These are phyloP conservation scores for Dynastes maya DNA, from an alignment of 2,888 invertebrate species.

Conservation along the genomic window DNA sequence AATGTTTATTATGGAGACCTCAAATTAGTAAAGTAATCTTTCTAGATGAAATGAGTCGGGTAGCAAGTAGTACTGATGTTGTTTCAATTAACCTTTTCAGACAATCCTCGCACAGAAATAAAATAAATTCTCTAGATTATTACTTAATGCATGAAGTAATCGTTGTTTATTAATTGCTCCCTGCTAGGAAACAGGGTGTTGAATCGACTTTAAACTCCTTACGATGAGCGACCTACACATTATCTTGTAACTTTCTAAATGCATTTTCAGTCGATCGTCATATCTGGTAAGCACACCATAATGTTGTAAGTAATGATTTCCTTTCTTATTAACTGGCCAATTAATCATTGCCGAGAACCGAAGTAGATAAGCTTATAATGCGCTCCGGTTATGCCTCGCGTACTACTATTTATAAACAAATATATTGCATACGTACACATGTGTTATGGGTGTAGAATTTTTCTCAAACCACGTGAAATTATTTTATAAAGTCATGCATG, in stretches of 20 bases:
- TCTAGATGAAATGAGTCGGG: no score
- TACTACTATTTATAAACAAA: constrained; percentile 14
- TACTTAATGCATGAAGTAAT: no score
- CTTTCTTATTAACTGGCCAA: constrained; percentile 1
- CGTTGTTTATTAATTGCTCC: no score
- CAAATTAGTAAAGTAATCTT: no score
- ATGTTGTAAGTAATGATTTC: constrained; percentile 1
- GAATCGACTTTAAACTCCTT: no score
- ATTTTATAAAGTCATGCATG: constrained; percentile 15
- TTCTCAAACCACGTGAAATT: background rate
- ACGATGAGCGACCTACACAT: background rate
- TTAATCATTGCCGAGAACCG: background rate
- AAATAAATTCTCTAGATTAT: no score
- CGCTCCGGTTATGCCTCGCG: background rate
- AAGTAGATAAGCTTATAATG: background rate
- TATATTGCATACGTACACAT: constrained; percentile 15
- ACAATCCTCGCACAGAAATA: no score
- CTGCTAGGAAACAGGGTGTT: no score
- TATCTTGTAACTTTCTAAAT: constrained; percentile 2
- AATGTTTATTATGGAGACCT: no score
- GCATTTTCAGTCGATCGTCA: background rate
- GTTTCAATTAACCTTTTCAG: no score
- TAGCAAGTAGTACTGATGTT: no score
- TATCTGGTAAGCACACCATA: background rate
- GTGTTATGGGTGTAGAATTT: constrained; percentile 8